phyloP scores from a whole-genome alignment of 2,888 invertebrate species.

The Chironomus riparius region DNA sequence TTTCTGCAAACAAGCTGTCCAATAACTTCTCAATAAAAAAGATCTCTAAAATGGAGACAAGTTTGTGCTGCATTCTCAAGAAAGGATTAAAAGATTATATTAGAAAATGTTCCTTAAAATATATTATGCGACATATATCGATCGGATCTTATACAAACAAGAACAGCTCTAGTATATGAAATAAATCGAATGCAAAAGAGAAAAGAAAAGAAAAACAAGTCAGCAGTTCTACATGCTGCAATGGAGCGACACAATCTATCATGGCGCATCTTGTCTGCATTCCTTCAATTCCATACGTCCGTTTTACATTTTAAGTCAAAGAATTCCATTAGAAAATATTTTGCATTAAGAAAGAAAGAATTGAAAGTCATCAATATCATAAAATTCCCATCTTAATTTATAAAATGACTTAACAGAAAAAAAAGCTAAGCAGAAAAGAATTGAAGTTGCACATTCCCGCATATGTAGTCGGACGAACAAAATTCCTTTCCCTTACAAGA shows the following conservation, averaged over 20 bases:
- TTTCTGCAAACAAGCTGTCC: background rate
- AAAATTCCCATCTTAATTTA: constrained; percentile 27
- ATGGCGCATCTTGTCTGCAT: constrained; percentile 19
- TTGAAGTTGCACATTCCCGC: background rate
- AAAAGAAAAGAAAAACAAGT: background rate
- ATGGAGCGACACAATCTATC: constrained; percentile 12
- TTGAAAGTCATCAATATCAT: constrained; percentile 26
- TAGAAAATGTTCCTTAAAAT: no score
- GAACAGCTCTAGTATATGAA: background rate
- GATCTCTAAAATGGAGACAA: background rate
- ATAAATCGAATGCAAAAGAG: background rate
- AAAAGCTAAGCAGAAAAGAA: background rate
- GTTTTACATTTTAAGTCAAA: background rate
- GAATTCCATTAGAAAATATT: background rate
- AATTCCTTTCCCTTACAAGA: background rate
- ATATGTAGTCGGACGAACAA: background rate
- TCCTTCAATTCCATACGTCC: background rate
- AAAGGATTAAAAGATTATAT: no score
- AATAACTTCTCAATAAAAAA: background rate
- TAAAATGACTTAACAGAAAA: constrained; percentile 28
- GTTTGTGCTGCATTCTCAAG: background rate
- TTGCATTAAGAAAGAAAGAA: constrained; percentile 18
- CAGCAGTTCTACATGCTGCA: background rate
- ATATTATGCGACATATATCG: background rate
- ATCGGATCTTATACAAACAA: background rate